Evolutionary conservation across 2,113 vertebrate species (phyloP), one percentile per base, ranked within the genome.

Genomic region (Gobius niger): DNA sequence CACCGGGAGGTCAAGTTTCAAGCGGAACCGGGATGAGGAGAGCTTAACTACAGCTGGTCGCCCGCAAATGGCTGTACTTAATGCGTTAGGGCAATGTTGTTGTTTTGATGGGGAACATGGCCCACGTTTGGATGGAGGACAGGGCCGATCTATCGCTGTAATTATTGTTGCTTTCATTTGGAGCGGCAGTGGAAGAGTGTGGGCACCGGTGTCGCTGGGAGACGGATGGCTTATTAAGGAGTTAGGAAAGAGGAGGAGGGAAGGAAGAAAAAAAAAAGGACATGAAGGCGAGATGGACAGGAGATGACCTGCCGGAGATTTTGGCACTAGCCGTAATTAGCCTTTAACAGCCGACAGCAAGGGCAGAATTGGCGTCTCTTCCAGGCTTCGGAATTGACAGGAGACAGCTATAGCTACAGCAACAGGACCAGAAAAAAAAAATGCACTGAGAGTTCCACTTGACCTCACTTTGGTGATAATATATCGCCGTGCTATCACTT

Each of bases 41-140:
- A 74, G 76, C 85, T 85, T 83, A 85, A 91, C 89, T 88, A 87
- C 85, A 72, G 80, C 51, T 19, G 77, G 81, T 85, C 10, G 79
- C 89, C 53, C 84, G 63, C 91, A 92, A 92, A 93, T 91, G 89
- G 92, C 87, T 85, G 24, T 4, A 73, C 87, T 90, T 92, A 91
- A 93, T 93, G 89, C 87, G 87, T 86, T 92, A 89, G 87, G 87
- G 88, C 88, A 88, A 86, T 88, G 87, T 91, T 91, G 92, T 91
- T 91, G 90, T 91, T 92, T 87, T 92, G 90, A 90, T 92, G 82
- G 44, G 73, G 18, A 34, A 91, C 76, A 24, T 75, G 88, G 88
- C 88, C 92, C 85, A 4, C 24, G 24, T 34, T 34, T 65, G 83
- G 90, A 87, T 86, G 85, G 84, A 84, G 78, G 88, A 82, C 82